Evolutionary conservation across 2,797 vertebrate genomes (phyloP).

Genomic region (Numenius phaeopus): DNA sequence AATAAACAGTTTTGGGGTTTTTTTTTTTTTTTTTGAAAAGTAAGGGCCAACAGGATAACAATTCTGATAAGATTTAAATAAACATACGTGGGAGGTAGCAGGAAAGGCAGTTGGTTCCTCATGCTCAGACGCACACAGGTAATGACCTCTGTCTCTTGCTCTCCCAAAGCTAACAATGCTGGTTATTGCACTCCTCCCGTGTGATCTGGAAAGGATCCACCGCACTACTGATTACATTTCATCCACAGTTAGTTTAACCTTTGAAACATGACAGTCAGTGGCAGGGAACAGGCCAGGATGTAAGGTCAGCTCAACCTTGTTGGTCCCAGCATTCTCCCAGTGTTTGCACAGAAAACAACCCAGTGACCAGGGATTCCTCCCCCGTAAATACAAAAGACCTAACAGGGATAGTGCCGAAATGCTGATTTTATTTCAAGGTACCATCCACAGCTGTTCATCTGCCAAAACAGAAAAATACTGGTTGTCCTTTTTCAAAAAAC

Average conservation of each 20-base stretch:
- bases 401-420: background rate
- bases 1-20: background rate
- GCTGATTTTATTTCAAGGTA: background rate
- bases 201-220: conserved; percentile 72
- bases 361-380: conserved; percentile 30
- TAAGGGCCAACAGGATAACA: background rate
- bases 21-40: background rate
- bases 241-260: conserved; percentile 80
- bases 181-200: conserved; percentile 58
- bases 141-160: conserved; percentile 65
- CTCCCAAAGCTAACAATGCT: conserved; percentile 65
- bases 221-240: conserved; percentile 73
- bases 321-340: conserved; percentile 50
- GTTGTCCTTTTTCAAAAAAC: background rate
- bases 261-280: conserved; percentile 78
- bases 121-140: conserved; percentile 56
- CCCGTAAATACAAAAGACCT: conserved; percentile 25
- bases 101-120: conserved; percentile 51
- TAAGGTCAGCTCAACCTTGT: conserved; percentile 75
- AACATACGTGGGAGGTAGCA: conserved; percentile 46
- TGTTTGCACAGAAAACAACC: conserved; percentile 71
- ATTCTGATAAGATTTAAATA: conserved; percentile 59
- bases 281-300: conserved; percentile 64
- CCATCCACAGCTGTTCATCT: background rate
- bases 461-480: background rate